A percentile compares a stretch with the other conserved stretches of the same genome.
phyloP scores from a whole-genome alignment of 37 sponge, comb jelly and placozoan species.

The Theonella swinhoei region DNA sequence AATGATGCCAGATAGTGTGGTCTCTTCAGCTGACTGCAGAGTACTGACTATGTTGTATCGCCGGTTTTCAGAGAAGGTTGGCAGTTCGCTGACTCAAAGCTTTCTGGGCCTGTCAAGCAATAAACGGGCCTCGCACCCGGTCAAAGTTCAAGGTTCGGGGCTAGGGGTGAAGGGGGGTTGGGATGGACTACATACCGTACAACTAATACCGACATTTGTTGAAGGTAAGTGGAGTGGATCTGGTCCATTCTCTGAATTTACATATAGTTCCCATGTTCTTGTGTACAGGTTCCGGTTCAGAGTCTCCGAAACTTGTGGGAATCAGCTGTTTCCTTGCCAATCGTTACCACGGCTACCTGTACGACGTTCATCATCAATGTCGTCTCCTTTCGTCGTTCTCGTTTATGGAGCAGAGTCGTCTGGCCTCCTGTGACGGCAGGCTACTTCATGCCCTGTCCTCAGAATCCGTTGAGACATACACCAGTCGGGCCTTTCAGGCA shows the following conservation, averaged over 20 bases:
- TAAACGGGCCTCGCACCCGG: neutral
- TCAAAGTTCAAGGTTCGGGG: neutral
- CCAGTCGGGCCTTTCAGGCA: conserved; percentile 39
- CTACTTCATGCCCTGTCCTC: conserved; percentile 56
- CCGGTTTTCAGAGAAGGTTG: conserved; percentile 11
- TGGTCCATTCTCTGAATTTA: neutral
- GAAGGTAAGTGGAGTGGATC: neutral
- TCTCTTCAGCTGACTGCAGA: neutral
- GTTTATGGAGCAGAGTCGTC: conserved; percentile 40
- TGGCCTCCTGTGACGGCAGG: conserved; percentile 4
- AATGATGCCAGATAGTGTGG: neutral
- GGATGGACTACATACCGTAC: conserved; percentile 45
- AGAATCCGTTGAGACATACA: conserved; percentile 53
- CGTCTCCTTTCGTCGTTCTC: conserved; percentile 37
- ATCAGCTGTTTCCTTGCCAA: conserved; percentile 61
- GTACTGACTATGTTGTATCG: conserved; percentile 66
- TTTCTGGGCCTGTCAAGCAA: neutral
- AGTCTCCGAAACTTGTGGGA: conserved; percentile 8
- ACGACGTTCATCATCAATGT: conserved; percentile 41
- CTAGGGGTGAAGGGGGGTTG: neutral
- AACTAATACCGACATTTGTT: conserved; percentile 39
- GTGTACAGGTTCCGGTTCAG: neutral
- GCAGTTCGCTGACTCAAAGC: neutral
- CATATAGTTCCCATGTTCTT: neutral
- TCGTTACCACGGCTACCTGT: conserved; percentile 47